Conservation (phyloP, 2,888 invertebrate genomes). For the Graphium colonna region DNA sequence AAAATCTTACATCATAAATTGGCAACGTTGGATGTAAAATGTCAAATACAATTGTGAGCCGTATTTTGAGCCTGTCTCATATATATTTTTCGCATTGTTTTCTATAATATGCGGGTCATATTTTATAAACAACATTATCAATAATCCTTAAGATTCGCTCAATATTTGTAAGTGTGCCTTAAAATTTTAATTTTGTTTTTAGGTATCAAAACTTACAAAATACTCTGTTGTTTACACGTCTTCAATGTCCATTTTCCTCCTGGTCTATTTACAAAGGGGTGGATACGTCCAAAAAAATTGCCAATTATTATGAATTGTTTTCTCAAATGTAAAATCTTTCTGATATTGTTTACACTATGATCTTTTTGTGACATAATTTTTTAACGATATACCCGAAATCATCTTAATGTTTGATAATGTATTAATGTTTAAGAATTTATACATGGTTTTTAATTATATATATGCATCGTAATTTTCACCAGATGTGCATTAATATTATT, state of each 20-base stretch:
- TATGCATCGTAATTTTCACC: too few relatives aligned
- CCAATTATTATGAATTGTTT: slow-evolving; percentile 7
- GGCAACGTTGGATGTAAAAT: slow-evolving; percentile 21
- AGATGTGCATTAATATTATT: too few relatives aligned
- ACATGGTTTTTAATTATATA: too few relatives aligned
- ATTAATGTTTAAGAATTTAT: too few relatives aligned
- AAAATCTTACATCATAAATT: slow-evolving; percentile 7
- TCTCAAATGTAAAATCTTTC: too few relatives aligned
- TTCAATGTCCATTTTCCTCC: slow-evolving; percentile 48
- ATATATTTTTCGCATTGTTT: slow-evolving; percentile 57
- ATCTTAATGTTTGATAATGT: neutral
- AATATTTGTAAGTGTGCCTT: slow-evolving; percentile 54
- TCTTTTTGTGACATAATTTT: neutral
- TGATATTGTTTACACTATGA: neutral
- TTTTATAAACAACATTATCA: slow-evolving; percentile 49
- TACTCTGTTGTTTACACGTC: slow-evolving; percentile 73
- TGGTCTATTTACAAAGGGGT: slow-evolving; percentile 72
- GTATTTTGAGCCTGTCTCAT: slow-evolving; percentile 49
- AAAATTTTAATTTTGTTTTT: slow-evolving; percentile 14
- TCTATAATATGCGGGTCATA: slow-evolving; percentile 62
- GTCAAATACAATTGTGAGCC: slow-evolving; percentile 50
- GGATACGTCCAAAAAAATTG: slow-evolving; percentile 45
- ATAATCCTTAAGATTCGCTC: slow-evolving; percentile 39
- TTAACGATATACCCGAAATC: slow-evolving; percentile 4
- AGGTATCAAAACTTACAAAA: slow-evolving; percentile 37